Percentiles rank a stretch among this genome's conserved stretches.
These are phyloP conservation scores for Arvicanthis niloticus DNA, from an alignment of 2,113 vertebrate genomes.

Conservation along the genomic window DNA sequence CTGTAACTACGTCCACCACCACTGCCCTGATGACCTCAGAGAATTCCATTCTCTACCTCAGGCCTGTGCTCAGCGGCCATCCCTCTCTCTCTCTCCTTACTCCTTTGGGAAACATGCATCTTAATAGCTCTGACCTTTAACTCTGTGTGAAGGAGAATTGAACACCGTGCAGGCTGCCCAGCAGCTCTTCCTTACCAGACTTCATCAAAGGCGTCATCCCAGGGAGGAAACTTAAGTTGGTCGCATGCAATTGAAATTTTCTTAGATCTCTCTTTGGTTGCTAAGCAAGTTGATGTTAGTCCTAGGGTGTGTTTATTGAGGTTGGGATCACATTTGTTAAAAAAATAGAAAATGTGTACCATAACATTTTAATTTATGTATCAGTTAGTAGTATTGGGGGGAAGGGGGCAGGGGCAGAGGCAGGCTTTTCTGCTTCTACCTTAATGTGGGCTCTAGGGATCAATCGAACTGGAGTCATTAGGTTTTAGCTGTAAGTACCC, in stretches of 20 bases:
- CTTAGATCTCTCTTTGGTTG: not conserved
- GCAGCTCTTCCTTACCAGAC: fast-evolving
- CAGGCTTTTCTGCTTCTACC: not conserved
- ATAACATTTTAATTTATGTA: not conserved
- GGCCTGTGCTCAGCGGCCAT: fast-evolving
- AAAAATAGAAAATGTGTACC: not conserved
- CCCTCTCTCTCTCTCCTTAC: not conserved
- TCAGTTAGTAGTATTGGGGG: not conserved
- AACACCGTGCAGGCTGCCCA: not conserved
- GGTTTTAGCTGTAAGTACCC: not conserved
- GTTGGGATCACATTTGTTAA: not conserved
- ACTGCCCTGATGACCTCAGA: not conserved
- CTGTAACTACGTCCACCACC: fast-evolving
- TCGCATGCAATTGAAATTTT: not conserved
- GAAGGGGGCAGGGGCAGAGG: not conserved
- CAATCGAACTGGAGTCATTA: not conserved
- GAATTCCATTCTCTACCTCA: not conserved
- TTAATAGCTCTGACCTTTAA: conserved; percentile 13
- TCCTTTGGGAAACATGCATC: not conserved
- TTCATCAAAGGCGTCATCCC: fast-evolving
- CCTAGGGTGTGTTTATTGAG: not conserved
- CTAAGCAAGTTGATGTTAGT: not conserved
- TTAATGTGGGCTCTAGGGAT: not conserved
- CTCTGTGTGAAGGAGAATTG: not conserved
- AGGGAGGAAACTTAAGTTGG: not conserved